A percentile compares a stretch with the other conserved stretches of the same genome.
phyloP scores from a whole-genome alignment of 1,140 invertebrate genomes.

The Drosophila ogumai region DNA sequence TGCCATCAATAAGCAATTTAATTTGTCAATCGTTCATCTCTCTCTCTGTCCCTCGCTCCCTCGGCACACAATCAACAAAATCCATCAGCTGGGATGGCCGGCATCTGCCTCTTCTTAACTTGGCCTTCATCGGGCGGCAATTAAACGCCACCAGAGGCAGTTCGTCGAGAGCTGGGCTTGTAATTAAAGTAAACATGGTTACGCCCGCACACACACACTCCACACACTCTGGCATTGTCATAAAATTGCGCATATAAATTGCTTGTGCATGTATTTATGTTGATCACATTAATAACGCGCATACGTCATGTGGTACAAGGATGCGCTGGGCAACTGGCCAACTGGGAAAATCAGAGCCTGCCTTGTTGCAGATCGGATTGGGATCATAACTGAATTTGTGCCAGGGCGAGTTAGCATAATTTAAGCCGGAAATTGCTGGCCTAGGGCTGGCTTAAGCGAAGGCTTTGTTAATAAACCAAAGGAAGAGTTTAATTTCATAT shows the following conservation, averaged over 20 bases:
- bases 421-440: background rate
- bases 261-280: constrained; percentile 64
- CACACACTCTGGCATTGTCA: constrained; percentile 51
- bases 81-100: constrained; percentile 50
- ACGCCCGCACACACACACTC: constrained; percentile 1
- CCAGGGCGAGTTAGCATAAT: background rate
- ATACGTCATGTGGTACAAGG: constrained; percentile 70
- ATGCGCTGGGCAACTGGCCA: background rate
- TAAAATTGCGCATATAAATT: constrained; percentile 78
- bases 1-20: constrained; percentile 82
- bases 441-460: background rate
- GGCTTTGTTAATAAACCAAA: background rate
- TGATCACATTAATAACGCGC: constrained; percentile 71
- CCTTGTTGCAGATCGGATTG: constrained; percentile 12
- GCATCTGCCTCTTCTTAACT: constrained; percentile 32
- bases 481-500: background rate
- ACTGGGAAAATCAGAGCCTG: constrained; percentile 9
- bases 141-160: constrained; percentile 53
- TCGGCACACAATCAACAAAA: constrained; percentile 72
- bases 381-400: constrained; percentile 32
- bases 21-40: constrained; percentile 74
- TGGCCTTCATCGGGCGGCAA: constrained; percentile 56
- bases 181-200: constrained; percentile 76
- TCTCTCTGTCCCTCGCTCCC: background rate
- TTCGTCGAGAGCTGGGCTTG: constrained; percentile 36